phyloP scores from a whole-genome alignment of 2,888 invertebrate species.

The Stenodema calcarata region DNA sequence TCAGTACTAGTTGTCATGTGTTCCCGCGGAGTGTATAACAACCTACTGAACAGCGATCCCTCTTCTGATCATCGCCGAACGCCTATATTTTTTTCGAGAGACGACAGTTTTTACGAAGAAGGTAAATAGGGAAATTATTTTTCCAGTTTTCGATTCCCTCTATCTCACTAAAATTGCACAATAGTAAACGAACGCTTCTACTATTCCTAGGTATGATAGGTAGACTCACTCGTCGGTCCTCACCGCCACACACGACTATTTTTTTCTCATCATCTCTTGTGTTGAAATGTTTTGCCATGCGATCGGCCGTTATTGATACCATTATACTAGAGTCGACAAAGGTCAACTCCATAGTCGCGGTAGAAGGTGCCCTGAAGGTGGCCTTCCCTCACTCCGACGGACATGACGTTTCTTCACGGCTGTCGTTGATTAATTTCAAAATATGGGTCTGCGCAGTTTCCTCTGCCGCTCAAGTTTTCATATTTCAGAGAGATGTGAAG shows the following conservation, averaged over 20 bases:
- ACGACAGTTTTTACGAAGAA: conserved; percentile 45
- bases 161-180: too few relatives aligned
- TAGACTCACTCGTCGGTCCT: background rate
- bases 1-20: conserved; percentile 25
- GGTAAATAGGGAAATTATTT: background rate
- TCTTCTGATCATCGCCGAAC: conserved; percentile 18
- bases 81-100: conserved; percentile 19
- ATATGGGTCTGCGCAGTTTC: too few relatives aligned
- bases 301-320: background rate
- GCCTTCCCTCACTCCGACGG: too few relatives aligned
- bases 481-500: too few relatives aligned
- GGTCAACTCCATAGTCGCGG: background rate
- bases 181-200: background rate
- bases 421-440: too few relatives aligned
- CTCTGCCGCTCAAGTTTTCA: too few relatives aligned
- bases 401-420: too few relatives aligned
- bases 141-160: background rate
- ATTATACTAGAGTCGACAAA: too few relatives aligned
- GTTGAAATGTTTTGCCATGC: too few relatives aligned
- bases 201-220: background rate
- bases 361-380: background rate
- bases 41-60: conserved; percentile 1
- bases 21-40: conserved; percentile 40
- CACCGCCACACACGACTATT: too few relatives aligned
- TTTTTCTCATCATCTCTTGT: too few relatives aligned